Percentiles rank a stretch among this genome's conserved stretches.
Evolutionary conservation across 2,888 invertebrate species (phyloP).

Genomic region (Laspeyria flexula): DNA sequence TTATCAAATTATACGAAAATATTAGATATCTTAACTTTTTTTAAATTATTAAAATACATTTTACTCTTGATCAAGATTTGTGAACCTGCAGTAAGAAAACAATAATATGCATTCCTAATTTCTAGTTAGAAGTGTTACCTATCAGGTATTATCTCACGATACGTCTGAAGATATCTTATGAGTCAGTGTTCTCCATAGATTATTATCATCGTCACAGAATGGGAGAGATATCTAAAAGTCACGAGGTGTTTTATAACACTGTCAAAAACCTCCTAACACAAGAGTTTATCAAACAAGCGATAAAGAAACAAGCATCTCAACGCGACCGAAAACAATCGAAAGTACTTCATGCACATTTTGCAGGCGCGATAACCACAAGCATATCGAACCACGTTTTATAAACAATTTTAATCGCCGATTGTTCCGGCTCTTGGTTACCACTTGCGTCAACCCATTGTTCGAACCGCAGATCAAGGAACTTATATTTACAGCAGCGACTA

Average conservation of each 20-base stretch:
- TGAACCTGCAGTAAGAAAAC: no score
- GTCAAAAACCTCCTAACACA: slow-evolving; percentile 5
- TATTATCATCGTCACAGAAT: no score
- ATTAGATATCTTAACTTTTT: no score
- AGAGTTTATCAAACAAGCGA: slow-evolving; percentile 43
- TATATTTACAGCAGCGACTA: slow-evolving; percentile 48
- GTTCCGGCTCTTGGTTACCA: slow-evolving; percentile 70
- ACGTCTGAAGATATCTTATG: no score
- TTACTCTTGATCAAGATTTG: no score
- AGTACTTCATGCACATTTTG: slow-evolving; percentile 39
- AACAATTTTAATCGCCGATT: slow-evolving; percentile 81
- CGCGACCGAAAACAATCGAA: slow-evolving; percentile 44
- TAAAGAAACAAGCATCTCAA: slow-evolving; percentile 42
- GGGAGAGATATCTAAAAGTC: no score
- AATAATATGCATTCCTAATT: no score
- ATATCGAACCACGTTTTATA: slow-evolving; percentile 73
- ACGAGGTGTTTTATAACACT: background rate
- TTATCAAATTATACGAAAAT: no score
- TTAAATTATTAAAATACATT: no score
- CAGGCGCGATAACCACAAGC: slow-evolving; percentile 60
- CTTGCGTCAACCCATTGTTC: slow-evolving; percentile 75
- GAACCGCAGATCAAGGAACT: slow-evolving; percentile 50
- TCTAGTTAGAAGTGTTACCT: no score
- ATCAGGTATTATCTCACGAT: no score
- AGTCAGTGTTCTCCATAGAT: no score